A percentile compares a stretch with the other conserved stretches of the same genome.
Evolutionary conservation across 2,113 vertebrate species (phyloP).

Genomic region (Maccullochella peelii): DNA sequence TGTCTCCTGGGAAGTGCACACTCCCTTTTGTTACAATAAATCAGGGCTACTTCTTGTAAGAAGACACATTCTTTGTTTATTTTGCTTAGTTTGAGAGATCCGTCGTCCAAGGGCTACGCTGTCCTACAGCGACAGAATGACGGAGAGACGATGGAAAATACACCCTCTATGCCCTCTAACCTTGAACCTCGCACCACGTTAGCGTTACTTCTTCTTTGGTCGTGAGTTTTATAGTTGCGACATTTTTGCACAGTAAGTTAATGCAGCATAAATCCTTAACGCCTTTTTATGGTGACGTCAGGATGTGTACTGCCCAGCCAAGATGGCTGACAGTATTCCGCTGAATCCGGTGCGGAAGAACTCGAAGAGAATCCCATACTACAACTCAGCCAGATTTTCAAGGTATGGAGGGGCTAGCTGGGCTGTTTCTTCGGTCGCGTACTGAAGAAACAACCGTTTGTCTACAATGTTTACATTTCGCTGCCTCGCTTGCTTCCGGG

Average conservation of each 20-base stretch:
- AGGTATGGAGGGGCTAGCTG: conserved; percentile 69
- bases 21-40: not conserved
- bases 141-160: not conserved
- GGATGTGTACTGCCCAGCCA: conserved; percentile 67
- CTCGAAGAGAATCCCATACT: conserved; percentile 76
- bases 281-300: conserved; percentile 72
- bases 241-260: not conserved
- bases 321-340: conserved; percentile 86
- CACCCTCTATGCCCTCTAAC: not conserved
- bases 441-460: not conserved
- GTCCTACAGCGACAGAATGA: not conserved
- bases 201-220: not conserved
- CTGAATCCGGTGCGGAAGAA: conserved; percentile 81
- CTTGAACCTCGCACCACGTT: not conserved
- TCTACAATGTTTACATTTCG: not conserved
- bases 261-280: conserved; percentile 3
- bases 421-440: not conserved
- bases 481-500: not conserved
- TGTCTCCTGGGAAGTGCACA: fast-evolving
- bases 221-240: not conserved
- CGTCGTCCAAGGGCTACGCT: fast-evolving
- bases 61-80: not conserved
- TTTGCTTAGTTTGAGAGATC: not conserved
- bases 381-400: conserved; percentile 73
- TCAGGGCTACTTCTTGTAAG: not conserved